Conservation (phyloP, 53 echinoderm and acorn worm species). For the Astropecten irregularis region DNA sequence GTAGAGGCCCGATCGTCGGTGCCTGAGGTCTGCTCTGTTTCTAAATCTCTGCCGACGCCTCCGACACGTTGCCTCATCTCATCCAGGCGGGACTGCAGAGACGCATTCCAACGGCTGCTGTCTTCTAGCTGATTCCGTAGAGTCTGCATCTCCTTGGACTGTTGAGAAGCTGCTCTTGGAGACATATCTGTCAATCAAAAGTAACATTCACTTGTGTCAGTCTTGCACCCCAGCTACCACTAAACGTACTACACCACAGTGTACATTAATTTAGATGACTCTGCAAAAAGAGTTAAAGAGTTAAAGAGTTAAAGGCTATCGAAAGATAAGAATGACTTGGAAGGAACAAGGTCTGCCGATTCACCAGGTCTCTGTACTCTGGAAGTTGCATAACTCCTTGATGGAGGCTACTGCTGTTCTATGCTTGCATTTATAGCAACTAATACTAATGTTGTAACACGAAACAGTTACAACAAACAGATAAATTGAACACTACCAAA, state of each 20-base stretch:
- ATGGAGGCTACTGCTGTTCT: too few species aligned
- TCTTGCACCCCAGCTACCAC: too few species aligned
- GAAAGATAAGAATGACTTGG: too few species aligned
- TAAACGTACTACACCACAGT: background rate
- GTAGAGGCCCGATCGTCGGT: conserved; percentile 11
- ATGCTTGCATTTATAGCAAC: too few species aligned
- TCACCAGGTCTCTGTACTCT: too few species aligned
- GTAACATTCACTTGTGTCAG: too few species aligned
- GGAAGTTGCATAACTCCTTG: too few species aligned
- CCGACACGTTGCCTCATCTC: conserved; percentile 77
- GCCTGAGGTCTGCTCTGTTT: conserved; percentile 32
- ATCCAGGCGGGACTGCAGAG: conserved; percentile 65
- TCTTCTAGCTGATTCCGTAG: conserved; percentile 64
- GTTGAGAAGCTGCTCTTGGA: conserved; percentile 4
- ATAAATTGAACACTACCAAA: too few species aligned
- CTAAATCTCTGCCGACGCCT: conserved; percentile 79
- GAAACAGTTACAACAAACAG: too few species aligned
- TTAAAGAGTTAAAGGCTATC: background rate
- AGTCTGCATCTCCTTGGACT: conserved; percentile 46
- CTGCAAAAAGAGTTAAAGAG: background rate
- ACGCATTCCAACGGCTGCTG: conserved; percentile 62
- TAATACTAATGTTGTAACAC: too few species aligned
- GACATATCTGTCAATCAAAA: conserved; percentile 18
- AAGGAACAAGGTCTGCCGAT: too few species aligned
- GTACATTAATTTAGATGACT: background rate